These are phyloP conservation scores for Halcyon smyrnensis DNA, from an alignment of 2,797 vertebrate species.

Conservation along the genomic window DNA sequence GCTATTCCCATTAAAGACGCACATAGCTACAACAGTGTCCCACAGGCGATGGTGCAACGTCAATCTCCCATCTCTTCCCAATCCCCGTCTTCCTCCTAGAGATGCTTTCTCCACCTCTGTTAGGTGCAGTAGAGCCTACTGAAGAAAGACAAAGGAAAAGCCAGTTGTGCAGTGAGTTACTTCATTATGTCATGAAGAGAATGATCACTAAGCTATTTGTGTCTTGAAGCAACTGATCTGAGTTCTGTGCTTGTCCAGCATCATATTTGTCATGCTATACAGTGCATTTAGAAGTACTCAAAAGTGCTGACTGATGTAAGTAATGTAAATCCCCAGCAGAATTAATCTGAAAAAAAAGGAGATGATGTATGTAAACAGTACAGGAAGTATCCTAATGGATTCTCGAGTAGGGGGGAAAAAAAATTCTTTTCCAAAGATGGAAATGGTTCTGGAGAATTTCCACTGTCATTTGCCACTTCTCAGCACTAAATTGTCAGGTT, in stretches of 20 bases:
- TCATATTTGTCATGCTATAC: neutral
- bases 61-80: neutral
- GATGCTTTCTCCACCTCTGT: neutral
- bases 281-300: neutral
- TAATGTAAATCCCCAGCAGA: neutral
- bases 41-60: accelerated
- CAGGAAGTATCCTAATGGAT: neutral
- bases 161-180: neutral
- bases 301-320: neutral
- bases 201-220: neutral
- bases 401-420: neutral
- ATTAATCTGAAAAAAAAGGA: neutral
- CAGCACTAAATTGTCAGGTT: neutral
- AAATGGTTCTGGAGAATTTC: neutral
- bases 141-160: neutral
- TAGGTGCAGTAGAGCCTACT: neutral
- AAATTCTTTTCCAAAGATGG: neutral
- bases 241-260: neutral
- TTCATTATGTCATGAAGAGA: neutral
- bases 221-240: neutral
- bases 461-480: neutral
- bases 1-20: neutral
- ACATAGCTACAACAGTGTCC: too few species aligned
- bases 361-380: neutral
- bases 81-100: neutral